A percentile compares a stretch with the other conserved stretches of the same genome.
Evolutionary conservation across 2,797 vertebrate genomes (phyloP).

Genomic region (Phylloscopus collybita): DNA sequence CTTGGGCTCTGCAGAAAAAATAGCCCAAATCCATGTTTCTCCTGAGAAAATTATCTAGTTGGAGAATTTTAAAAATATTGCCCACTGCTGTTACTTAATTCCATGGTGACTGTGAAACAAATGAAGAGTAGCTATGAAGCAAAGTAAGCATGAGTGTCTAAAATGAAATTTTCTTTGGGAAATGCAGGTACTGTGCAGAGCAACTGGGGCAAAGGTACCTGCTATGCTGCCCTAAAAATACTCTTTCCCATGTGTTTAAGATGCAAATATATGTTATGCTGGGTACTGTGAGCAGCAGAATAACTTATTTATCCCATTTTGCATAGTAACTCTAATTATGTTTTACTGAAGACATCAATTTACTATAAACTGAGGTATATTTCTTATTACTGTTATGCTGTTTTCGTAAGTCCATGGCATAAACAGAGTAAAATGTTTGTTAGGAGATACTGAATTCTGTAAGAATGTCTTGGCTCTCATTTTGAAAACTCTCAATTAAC

Average conservation of each 20-base stretch:
- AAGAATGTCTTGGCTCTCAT: background rate
- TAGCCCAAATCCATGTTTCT: background rate
- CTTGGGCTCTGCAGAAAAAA: slow-evolving; percentile 4
- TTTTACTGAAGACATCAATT: background rate
- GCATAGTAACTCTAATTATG: background rate
- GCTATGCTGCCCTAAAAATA: background rate
- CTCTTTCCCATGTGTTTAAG: background rate
- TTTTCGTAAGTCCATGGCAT: background rate
- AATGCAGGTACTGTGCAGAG: background rate
- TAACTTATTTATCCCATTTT: background rate
- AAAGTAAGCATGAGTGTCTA: background rate
- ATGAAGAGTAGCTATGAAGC: background rate
- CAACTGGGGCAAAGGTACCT: background rate
- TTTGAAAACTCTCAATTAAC: slow-evolving; percentile 29
- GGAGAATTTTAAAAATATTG: background rate
- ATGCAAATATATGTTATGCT: background rate
- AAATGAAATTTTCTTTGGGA: background rate
- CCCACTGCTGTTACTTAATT: background rate
- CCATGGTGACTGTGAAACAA: background rate
- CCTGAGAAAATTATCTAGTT: background rate
- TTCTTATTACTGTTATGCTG: slow-evolving; percentile 26
- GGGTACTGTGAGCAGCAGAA: background rate
- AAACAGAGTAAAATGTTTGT: slow-evolving; percentile 34
- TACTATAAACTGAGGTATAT: background rate
- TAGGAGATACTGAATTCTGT: background rate